These are phyloP conservation scores for Eupithecia subumbrata DNA, from an alignment of 2,888 invertebrate genomes.

Conservation along the genomic window DNA sequence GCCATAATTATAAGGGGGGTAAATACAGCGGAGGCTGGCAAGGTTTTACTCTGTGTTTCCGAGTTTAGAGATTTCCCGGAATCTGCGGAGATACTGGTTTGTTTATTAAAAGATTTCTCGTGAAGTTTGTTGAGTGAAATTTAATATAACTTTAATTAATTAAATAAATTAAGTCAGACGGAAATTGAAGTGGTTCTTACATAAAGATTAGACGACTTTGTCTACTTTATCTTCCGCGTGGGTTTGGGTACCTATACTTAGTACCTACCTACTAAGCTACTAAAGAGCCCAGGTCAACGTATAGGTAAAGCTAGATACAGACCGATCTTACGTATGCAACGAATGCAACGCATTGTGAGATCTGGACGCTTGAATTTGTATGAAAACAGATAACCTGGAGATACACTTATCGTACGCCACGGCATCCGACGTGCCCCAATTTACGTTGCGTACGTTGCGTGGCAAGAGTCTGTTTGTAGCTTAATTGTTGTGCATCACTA, in stretches of 20 bases:
- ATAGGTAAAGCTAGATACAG: too few relatives aligned
- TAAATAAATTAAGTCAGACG: slow-evolving; percentile 54
- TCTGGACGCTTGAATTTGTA: too few relatives aligned
- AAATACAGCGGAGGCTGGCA: slow-evolving; percentile 52
- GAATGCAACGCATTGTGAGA: neutral
- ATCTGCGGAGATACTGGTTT: slow-evolving; percentile 48
- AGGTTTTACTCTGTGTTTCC: slow-evolving; percentile 62
- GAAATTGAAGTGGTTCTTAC: slow-evolving; percentile 45
- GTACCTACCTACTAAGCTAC: neutral
- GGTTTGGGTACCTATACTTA: too few relatives aligned
- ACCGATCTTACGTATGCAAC: neutral
- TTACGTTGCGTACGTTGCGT: neutral
- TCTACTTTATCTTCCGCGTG: neutral
- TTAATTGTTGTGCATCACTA: neutral
- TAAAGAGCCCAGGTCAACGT: neutral
- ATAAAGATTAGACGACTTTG: neutral
- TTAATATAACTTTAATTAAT: slow-evolving; percentile 63
- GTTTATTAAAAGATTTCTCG: slow-evolving; percentile 62
- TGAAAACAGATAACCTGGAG: too few relatives aligned
- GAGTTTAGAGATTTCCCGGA: slow-evolving; percentile 54
- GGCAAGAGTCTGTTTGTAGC: neutral
- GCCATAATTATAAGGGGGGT: slow-evolving; percentile 70
- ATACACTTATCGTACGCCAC: too few relatives aligned
- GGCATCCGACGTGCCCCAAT: too few relatives aligned
- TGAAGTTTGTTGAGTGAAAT: slow-evolving; percentile 54